Percentiles rank a stretch among this genome's conserved stretches.
Evolutionary conservation across 2,888 invertebrate genomes (phyloP).

Genomic region (Platerodrilus igneus): DNA sequence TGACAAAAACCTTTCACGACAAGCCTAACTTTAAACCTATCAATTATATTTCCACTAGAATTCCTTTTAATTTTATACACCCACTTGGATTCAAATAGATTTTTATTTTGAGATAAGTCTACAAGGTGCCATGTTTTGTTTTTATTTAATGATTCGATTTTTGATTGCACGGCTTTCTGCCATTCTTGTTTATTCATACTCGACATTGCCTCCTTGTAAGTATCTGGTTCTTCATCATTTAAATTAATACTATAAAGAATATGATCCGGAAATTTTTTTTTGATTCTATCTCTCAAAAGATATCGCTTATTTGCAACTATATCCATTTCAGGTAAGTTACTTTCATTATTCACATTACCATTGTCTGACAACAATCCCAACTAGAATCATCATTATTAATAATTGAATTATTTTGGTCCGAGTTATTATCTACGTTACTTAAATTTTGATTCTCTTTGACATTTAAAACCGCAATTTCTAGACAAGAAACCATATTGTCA

Average conservation of each 20-base stretch:
- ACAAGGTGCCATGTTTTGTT: slow-evolving; percentile 1
- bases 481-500: too few relatives aligned
- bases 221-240: too few relatives aligned
- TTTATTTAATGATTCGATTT: slow-evolving; percentile 2
- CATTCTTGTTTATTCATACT: too few relatives aligned
- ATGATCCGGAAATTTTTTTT: slow-evolving; percentile 1
- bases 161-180: too few relatives aligned
- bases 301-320: not conserved
- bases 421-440: too few relatives aligned
- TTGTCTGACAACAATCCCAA: too few relatives aligned
- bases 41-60: not conserved
- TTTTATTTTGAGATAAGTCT: slow-evolving; percentile 1
- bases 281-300: not conserved
- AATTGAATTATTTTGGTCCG: too few relatives aligned
- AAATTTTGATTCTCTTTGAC: too few relatives aligned
- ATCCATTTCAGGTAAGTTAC: not conserved
- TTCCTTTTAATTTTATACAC: not conserved
- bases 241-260: not conserved
- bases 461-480: not conserved
- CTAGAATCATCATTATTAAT: too few relatives aligned
- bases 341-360: not conserved
- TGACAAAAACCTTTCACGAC: too few relatives aligned
- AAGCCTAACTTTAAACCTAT: not conserved
- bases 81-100: not conserved
- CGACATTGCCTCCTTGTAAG: not conserved